Evolutionary conservation across 2,797 vertebrate species (phyloP), one percentile per base, ranked within the genome.

Genomic region (Pogonophryne albipinna): DNA sequence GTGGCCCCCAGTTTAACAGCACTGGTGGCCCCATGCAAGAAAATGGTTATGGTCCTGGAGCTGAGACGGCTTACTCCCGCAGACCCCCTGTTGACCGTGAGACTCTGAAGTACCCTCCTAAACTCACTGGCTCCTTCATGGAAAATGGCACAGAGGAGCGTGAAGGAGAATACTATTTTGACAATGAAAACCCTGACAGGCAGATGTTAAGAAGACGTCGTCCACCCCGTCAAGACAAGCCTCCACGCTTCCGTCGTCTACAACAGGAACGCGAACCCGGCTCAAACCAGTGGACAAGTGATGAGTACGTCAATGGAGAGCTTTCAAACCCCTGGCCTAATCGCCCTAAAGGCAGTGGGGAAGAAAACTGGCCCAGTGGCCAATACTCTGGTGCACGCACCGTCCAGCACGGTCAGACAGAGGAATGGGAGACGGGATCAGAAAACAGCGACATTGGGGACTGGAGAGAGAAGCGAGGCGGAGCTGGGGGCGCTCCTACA

Each of bases 161-260:
- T 65, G 97, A 97, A 68, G 94, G 93, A 10, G 97, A 98, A 45
- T 97, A 95, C 8, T 94, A 91, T 15, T 87, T 94, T 0, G 97
- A 99, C 82, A 90, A 90, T 0, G 98, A 98, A 51, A 96, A 95
- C 75, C 91, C 94, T 0, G 98, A 98, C 87, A 96, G 97, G 76
- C 95, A 98, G 53, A 96, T 96, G 0, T 93, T 98, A 85, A 93
- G 98, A 59, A 94, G 98, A 50, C 90, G 98, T 0, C 96, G 98
- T 0, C 98, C 98, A 0, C 98, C 97, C 0, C 97, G 98, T 45
- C 98, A 99, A 74, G 98, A 99, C 93, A 99, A 99, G n/a, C 98
- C 98, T 0, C 98, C 98, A 0, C 93, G 98, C 0, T 99, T 99
- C 91, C 92, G 98, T 15, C 97, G 98, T 65, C 95, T 99, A 10